A percentile compares a stretch with the other conserved stretches of the same genome.
Conservation (phyloP, 2,113 vertebrate species). For the Gambusia holbrooki region DNA sequence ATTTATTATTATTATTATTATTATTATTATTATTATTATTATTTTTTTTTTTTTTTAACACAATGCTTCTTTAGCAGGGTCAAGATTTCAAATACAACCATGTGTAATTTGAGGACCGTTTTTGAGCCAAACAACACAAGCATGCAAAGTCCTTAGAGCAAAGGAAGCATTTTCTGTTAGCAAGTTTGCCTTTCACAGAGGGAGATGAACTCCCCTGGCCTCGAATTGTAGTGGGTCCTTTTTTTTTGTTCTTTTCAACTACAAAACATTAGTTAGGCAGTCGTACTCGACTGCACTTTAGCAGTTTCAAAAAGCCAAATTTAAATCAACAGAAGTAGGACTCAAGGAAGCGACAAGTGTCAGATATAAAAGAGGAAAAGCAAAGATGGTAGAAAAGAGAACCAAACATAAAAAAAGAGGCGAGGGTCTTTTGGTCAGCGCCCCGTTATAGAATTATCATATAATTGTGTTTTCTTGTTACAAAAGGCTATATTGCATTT, state of each 20-base stretch:
- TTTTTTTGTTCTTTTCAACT: constrained; percentile 26
- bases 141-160: background rate
- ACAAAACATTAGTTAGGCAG: constrained; percentile 5
- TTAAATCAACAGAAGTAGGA: constrained; percentile 4
- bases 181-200: constrained; percentile 35
- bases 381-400: background rate
- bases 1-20: too few relatives aligned
- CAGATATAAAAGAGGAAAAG: background rate
- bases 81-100: background rate
- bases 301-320: constrained; percentile 24
- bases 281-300: constrained; percentile 14
- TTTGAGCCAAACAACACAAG: background rate
- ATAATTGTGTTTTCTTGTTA: background rate
- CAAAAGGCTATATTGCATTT: background rate
- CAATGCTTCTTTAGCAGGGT: background rate
- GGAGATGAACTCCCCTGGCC: constrained; percentile 15
- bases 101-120: background rate
- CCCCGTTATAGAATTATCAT: constrained; percentile 28
- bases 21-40: too few relatives aligned
- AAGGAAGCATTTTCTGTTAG: constrained; percentile 3
- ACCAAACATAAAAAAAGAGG: background rate
- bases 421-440: constrained; percentile 1
- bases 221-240: constrained; percentile 19
- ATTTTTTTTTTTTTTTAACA: background rate
- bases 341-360: background rate